phyloP scores from a whole-genome alignment of 2,113 vertebrate genomes.

The Pangasianodon gigas region DNA sequence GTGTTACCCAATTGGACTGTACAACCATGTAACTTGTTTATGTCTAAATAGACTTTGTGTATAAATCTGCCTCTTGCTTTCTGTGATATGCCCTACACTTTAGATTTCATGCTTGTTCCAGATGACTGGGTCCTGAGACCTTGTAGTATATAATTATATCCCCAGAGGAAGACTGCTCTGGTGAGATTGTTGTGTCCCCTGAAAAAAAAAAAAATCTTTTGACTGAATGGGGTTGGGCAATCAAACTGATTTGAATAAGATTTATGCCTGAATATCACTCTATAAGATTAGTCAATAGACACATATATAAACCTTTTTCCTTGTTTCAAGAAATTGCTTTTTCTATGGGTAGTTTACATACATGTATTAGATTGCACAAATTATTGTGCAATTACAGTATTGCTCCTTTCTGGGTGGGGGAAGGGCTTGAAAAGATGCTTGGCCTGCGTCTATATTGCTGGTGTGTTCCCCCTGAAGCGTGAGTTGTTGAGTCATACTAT shows the following conservation, averaged over 20 bases:
- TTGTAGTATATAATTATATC: constrained; percentile 20
- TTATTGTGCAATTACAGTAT: background rate
- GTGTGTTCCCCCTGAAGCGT: background rate
- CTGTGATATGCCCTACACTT: background rate
- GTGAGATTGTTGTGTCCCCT: constrained; percentile 5
- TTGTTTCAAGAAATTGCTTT: background rate
- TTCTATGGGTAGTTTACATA: background rate
- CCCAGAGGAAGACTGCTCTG: background rate
- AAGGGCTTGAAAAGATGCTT: constrained; percentile 14
- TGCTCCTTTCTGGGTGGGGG: background rate
- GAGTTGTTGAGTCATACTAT: constrained; percentile 25
- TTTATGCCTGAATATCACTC: background rate
- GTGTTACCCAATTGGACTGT: background rate
- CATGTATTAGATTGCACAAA: background rate
- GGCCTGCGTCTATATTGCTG: constrained; percentile 11
- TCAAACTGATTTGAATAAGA: background rate
- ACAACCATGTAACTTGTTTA: background rate
- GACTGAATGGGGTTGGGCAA: background rate
- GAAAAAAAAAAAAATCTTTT: constrained; percentile 4
- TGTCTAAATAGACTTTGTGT: background rate
- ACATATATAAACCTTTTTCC: background rate
- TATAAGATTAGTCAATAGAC: background rate
- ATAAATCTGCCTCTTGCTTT: background rate
- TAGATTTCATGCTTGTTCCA: constrained; percentile 20
- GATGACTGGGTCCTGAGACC: background rate